Base-by-base conservation (phyloP, 2,113 vertebrate genomes). In the Dipodomys merriami region DNA sequence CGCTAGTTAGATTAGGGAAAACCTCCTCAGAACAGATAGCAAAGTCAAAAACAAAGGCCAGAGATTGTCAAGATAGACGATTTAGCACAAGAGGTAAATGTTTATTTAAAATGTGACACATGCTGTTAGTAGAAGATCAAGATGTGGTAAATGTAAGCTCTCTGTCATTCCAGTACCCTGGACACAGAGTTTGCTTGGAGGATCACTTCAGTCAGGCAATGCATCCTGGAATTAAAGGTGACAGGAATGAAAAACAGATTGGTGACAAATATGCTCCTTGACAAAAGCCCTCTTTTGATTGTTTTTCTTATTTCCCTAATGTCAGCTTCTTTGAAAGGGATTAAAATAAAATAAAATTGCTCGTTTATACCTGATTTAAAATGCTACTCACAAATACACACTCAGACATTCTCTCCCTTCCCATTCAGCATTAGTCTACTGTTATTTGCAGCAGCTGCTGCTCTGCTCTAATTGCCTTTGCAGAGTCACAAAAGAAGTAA, bases 91-190 rank as follows among this genome's bases (percentile, higher is more conserved):
- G n/a, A 94, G 49, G 89, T 81, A 94, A 82, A 46, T 95, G 30
- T 95, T 96, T 79, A 90, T 93, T 92, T 96, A 33, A 67, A 94
- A 88, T 96, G 76, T 84, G 95, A 76, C 65, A 91, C 91, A 93
- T 80, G 67, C 1, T 8, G 81, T 74, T 87, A 93, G 15, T 13
- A 60, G 33, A 91, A 78, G n/a, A 94, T 94, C 68, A 90, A 91
- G 78, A 95, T n/a, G 23, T 65, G 60, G 68, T 73, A 11, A 53
- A 88, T 91, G 94, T 90, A 93, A 95, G 53, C 92, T 93, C n/a
- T 90, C 77, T 95, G 29, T 87, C 83, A 90, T 92, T 69, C 84
- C 92, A 81, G 91, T 46, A 84, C 76, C 68, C 88, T 85, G 30
- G 79, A 93, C 82, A 77, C 6, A 90, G 92, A 85, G 6, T 0